Evolutionary conservation across 2,113 vertebrate species (phyloP).

Genomic region (Corythornis cristatus): DNA sequence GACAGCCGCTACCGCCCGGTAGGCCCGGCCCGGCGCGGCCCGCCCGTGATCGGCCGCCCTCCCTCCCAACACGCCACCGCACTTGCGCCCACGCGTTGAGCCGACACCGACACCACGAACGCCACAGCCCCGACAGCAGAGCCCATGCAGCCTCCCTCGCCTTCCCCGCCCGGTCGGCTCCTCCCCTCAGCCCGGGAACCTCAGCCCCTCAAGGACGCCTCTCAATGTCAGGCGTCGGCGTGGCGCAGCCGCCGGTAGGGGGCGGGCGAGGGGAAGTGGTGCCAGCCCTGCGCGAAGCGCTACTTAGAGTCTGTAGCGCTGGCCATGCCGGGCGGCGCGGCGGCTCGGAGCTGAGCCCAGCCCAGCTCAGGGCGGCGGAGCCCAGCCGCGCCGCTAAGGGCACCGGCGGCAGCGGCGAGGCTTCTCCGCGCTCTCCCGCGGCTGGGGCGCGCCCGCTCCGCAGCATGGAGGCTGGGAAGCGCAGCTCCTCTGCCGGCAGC

Average conservation of each 20-base stretch:
- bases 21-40: too few species aligned
- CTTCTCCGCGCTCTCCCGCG: conserved; percentile 63
- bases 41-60: not conserved
- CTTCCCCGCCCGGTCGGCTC: not conserved
- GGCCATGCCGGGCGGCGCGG: not conserved
- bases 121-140: not conserved
- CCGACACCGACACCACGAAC: not conserved
- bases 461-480: conserved; percentile 89
- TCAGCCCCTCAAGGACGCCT: conserved; percentile 3
- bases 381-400: conserved; percentile 77
- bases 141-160: not conserved
- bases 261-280: conserved; percentile 29
- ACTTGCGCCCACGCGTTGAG: not conserved
- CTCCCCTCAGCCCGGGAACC: not conserved
- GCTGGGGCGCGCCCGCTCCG: conserved; percentile 11
- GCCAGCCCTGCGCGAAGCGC: not conserved
- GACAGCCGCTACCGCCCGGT: not conserved
- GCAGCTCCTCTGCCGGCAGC: conserved; percentile 87
- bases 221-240: conserved; percentile 36
- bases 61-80: not conserved
- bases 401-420: conserved; percentile 63
- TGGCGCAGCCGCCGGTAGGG: not conserved
- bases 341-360: conserved; percentile 22
- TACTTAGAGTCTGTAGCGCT: not conserved
- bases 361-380: not conserved